Evolutionary conservation across 2,113 vertebrate genomes (phyloP).

Genomic region (Poeciliopsis prolifica): DNA sequence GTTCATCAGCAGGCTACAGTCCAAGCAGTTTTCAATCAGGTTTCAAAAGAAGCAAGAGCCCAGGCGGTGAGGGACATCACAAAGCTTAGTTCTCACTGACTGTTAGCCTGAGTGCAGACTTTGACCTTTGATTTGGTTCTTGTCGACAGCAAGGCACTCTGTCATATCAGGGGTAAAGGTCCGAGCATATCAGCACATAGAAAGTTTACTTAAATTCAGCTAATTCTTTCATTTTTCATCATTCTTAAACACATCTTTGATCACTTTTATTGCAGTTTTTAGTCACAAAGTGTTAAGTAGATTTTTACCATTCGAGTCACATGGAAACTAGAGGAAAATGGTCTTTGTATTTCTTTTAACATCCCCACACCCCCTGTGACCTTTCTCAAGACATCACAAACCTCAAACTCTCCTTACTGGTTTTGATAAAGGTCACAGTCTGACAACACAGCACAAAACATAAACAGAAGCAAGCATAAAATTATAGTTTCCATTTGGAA

Average conservation of each 20-base stretch:
- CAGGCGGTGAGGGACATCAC: slow-evolving; percentile 48
- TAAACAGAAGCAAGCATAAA: slow-evolving; percentile 12
- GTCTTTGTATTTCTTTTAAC: neutral
- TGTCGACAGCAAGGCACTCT: slow-evolving; percentile 75
- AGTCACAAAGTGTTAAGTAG: slow-evolving; percentile 14
- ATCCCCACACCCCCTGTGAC: neutral
- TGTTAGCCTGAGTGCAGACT: slow-evolving; percentile 66
- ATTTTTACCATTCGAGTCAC: slow-evolving; percentile 19
- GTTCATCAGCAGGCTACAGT: slow-evolving; percentile 20
- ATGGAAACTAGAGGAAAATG: slow-evolving; percentile 10
- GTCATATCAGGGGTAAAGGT: slow-evolving; percentile 68
- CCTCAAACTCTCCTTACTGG: slow-evolving; percentile 21
- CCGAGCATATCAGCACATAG: slow-evolving; percentile 54
- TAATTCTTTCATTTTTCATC: slow-evolving; percentile 34
- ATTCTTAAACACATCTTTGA: slow-evolving; percentile 21
- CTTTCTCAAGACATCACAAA: slow-evolving; percentile 45
- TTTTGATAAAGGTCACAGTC: slow-evolving; percentile 55
- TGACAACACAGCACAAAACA: slow-evolving; percentile 10
- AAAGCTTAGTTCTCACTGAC: slow-evolving; percentile 34
- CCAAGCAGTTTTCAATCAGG: slow-evolving; percentile 29
- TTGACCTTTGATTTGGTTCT: slow-evolving; percentile 77
- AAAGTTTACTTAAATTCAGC: slow-evolving; percentile 10
- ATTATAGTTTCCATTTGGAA: neutral
- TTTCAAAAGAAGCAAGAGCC: slow-evolving; percentile 25
- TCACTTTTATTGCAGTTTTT: slow-evolving; percentile 14